Percentiles rank a stretch among this genome's conserved stretches.
These are phyloP conservation scores for Littorina saxatilis DNA, from an alignment of 1,140 invertebrate species.

Conservation along the genomic window DNA sequence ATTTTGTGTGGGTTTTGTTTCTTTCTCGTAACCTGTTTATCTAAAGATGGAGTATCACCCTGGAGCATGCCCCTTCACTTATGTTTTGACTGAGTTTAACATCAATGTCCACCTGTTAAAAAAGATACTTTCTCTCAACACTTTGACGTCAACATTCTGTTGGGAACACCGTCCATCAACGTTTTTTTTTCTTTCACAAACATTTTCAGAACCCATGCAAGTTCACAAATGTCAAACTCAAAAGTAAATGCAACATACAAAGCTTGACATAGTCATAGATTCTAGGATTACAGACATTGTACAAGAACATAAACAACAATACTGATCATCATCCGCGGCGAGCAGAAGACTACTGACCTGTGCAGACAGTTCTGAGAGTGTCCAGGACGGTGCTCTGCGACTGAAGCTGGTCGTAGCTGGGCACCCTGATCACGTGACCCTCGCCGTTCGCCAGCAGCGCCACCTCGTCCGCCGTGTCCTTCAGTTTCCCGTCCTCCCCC, in stretches of 20 bases:
- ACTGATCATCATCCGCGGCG: background rate
- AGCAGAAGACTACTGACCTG: slow-evolving; percentile 22
- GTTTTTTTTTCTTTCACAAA: background rate
- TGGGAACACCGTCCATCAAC: background rate
- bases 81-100: too few species aligned
- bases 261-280: background rate
- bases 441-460: background rate
- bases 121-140: too few species aligned
- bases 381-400: background rate
- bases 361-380: slow-evolving; percentile 18
- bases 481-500: background rate
- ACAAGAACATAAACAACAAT: background rate
- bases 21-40: too few species aligned
- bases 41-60: too few species aligned
- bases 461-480: background rate
- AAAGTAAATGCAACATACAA: background rate
- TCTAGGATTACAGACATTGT: too few species aligned
- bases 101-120: too few species aligned
- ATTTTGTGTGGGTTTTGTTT: too few species aligned
- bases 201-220: background rate
- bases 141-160: too few species aligned
- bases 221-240: background rate
- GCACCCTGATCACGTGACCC: slow-evolving; percentile 27
- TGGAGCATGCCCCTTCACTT: too few species aligned
- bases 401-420: slow-evolving; percentile 14